Percentiles rank a stretch among this genome's conserved stretches.
Evolutionary conservation across 2,888 invertebrate species (phyloP).

Genomic region (Schizaphis graminum): DNA sequence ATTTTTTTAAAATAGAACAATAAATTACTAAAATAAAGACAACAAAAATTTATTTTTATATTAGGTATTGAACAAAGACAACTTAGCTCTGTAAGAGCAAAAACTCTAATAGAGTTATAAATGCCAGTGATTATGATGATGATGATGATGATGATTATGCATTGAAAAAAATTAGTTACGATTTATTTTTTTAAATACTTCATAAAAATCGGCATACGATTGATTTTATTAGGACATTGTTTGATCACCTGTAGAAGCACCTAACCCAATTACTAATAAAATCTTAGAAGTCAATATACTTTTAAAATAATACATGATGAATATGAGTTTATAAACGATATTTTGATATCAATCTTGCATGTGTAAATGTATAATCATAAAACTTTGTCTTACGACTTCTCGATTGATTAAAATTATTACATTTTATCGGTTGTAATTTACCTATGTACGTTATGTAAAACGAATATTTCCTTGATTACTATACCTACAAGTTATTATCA

Average conservation of each 20-base stretch:
- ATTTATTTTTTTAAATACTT: too few species aligned
- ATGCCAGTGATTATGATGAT: too few species aligned
- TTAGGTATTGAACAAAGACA: background rate
- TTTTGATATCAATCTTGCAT: background rate
- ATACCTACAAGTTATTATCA: background rate
- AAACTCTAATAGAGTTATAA: too few species aligned
- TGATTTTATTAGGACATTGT: background rate
- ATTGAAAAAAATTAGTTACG: background rate
- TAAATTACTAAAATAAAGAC: background rate
- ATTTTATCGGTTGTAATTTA: background rate
- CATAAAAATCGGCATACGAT: background rate
- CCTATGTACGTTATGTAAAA: background rate
- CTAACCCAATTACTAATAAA: background rate
- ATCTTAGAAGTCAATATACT: background rate
- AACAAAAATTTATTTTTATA: background rate
- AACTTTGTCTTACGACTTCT: background rate
- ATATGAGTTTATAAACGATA: background rate
- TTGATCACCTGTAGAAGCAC: background rate
- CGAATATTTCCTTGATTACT: background rate
- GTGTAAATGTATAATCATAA: background rate
- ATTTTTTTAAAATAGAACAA: too few species aligned
- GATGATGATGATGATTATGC: too few species aligned
- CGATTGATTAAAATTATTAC: background rate
- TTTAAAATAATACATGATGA: too few species aligned
- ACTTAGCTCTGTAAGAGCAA: too few species aligned